Evolutionary conservation across 1,140 invertebrate species (phyloP).

Genomic region (Tribolium castaneum): DNA sequence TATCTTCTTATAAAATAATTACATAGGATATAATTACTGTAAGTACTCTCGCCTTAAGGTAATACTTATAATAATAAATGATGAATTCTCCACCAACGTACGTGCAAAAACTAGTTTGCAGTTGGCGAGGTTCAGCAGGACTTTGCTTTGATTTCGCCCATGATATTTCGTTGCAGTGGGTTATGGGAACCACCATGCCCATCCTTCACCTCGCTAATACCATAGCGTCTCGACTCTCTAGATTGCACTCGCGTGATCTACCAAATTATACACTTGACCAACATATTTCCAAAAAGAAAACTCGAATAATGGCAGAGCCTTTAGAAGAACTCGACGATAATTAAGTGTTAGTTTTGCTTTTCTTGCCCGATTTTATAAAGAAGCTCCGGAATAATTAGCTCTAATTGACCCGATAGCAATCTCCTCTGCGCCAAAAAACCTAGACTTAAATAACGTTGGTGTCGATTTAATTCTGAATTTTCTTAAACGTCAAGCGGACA

Average conservation of each 20-base stretch:
- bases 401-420: conserved; percentile 8
- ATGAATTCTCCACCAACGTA: conserved; percentile 19
- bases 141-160: too few species aligned
- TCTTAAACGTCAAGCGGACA: background rate
- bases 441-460: background rate
- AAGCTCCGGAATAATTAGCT: background rate
- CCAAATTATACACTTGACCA: conserved; percentile 40
- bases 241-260: conserved; percentile 42
- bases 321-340: conserved; percentile 13
- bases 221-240: conserved; percentile 18
- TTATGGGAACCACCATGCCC: conserved; percentile 7
- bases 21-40: conserved; percentile 40
- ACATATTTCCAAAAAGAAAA: conserved; percentile 20
- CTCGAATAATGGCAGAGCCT: background rate
- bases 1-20: conserved; percentile 43
- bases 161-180: background rate
- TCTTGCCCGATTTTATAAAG: conserved; percentile 2
- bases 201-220: conserved; percentile 28
- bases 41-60: conserved; percentile 40
- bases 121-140: background rate
- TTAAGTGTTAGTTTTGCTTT: conserved; percentile 1
- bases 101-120: conserved; percentile 18
- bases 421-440: background rate
- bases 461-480: conserved; percentile 6
- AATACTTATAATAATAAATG: conserved; percentile 42